Percentiles rank a stretch among this genome's conserved stretches.
Evolutionary conservation across 2,113 vertebrate genomes (phyloP).

Genomic region (Drymodes brunneopygia): DNA sequence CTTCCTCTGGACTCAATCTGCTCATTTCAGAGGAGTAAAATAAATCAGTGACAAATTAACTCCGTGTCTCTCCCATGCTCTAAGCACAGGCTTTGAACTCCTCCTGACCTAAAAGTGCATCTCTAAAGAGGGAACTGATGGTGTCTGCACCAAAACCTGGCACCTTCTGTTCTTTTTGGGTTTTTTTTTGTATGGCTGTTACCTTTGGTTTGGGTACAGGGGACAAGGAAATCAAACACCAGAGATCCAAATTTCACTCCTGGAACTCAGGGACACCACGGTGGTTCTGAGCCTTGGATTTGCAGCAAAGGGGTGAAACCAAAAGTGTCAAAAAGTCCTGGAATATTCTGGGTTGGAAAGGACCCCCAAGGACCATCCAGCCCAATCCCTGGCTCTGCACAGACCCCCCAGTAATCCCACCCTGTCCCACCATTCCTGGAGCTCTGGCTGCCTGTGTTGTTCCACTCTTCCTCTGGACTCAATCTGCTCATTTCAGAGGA

Average conservation of each 20-base stretch:
- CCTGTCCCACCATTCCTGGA: fast-evolving
- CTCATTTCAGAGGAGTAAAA: not conserved
- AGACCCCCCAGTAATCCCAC: not conserved
- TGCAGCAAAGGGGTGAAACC: not conserved
- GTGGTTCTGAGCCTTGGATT: fast-evolving
- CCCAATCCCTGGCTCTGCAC: not conserved
- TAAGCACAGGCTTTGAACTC: not conserved
- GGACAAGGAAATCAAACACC: not conserved
- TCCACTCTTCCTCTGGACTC: not conserved
- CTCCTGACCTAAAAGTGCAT: not conserved
- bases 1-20: not conserved
- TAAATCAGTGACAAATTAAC: not conserved
- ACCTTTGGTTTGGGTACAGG: not conserved
- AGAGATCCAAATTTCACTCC: not conserved
- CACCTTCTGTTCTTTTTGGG: fast-evolving
- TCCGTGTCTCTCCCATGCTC: not conserved
- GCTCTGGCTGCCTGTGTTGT: no score
- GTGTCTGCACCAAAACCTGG: not conserved
- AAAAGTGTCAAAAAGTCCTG: no score
- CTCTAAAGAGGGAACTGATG: not conserved
- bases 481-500: not conserved
- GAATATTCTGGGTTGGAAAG: not conserved
- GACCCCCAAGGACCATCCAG: not conserved
- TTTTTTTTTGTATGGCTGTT: fast-evolving
- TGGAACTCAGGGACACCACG: not conserved